A percentile compares a stretch with the other conserved stretches of the same genome.
phyloP scores from a whole-genome alignment of 2,113 vertebrate species.

The Seriola quinqueradiata region DNA sequence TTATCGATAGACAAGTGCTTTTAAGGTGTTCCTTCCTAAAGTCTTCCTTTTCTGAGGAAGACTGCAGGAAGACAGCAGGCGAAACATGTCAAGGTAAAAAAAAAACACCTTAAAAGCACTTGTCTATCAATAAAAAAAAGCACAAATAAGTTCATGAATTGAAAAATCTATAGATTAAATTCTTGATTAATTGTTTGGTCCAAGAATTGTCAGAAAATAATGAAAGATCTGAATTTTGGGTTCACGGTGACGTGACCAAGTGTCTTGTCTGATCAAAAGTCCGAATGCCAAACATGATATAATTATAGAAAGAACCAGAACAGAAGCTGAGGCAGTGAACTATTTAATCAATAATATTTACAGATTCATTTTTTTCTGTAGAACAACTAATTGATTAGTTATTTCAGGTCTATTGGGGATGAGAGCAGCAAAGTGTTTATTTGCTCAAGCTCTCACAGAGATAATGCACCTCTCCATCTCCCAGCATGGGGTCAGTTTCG shows the following conservation, averaged over 20 bases:
- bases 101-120: no score
- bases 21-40: no score
- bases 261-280: not conserved
- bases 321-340: not conserved
- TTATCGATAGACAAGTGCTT: no score
- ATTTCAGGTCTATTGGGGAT: not conserved
- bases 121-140: no score
- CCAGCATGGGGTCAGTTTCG: constrained; percentile 72
- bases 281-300: not conserved
- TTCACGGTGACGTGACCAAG: not conserved
- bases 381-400: not conserved
- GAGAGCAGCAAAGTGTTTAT: constrained; percentile 40
- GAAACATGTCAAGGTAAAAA: no score
- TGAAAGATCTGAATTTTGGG: no score
- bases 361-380: not conserved
- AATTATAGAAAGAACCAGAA: not conserved
- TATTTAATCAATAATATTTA: not conserved
- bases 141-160: no score
- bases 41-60: no score
- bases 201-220: no score
- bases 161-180: not conserved
- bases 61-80: no score
- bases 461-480: constrained; percentile 63
- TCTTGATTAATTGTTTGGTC: not conserved
- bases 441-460: constrained; percentile 27